phyloP scores from a whole-genome alignment of 2,888 invertebrate genomes.

The Rosalia funebris region DNA sequence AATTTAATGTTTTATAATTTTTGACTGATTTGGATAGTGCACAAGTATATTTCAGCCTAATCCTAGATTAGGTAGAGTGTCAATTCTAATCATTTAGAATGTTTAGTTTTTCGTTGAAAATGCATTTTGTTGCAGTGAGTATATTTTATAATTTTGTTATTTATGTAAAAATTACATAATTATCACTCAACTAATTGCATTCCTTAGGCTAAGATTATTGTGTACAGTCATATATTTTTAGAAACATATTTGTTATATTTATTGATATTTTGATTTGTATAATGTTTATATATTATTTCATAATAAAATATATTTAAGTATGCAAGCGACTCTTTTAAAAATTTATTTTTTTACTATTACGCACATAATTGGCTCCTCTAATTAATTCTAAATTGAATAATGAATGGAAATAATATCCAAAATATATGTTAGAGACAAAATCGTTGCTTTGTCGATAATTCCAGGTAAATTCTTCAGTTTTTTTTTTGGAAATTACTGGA shows the following conservation, averaged over 20 bases:
- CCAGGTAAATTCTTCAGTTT: no score
- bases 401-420: no score
- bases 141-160: conserved; percentile 31
- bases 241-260: conserved; percentile 45
- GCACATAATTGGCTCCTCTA: no score
- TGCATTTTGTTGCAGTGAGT: conserved; percentile 28
- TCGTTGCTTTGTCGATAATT: no score
- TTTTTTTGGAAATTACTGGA: no score
- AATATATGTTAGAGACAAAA: no score
- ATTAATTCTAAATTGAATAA: no score
- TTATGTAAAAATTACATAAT: conserved; percentile 13
- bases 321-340: no score
- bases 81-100: conserved; percentile 47
- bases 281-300: conserved; percentile 48
- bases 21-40: conserved; percentile 42
- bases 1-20: conserved; percentile 23
- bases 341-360: no score
- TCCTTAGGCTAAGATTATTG: conserved; percentile 26
- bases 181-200: conserved; percentile 32
- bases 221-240: conserved; percentile 43
- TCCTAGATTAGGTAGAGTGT: conserved; percentile 43
- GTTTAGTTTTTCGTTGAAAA: conserved; percentile 34
- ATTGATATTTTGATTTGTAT: conserved; percentile 46
- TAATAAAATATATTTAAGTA: conserved; percentile 46
- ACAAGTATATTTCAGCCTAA: conserved; percentile 29